Base-by-base conservation (phyloP, 2,113 vertebrate species). In the Meles meles region DNA sequence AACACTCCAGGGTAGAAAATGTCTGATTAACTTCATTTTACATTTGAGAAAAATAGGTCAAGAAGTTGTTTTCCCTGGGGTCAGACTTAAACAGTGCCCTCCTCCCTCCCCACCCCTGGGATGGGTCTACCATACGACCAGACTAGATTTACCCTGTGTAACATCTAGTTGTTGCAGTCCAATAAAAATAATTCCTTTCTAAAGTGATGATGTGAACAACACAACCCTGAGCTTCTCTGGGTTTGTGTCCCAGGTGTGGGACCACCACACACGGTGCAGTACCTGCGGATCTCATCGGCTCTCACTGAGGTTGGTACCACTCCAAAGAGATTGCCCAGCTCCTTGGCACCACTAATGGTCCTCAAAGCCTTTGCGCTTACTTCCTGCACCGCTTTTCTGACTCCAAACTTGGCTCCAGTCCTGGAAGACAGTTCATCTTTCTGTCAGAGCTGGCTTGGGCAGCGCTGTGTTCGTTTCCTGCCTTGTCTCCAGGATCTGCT, bases 281-380 rank as follows among this genome's bases (percentile, higher is more conserved):
- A 25, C 21, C 9, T 34, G 13, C 23, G 6, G 21, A 47, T 23
- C 14, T 5, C 3, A 1, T 34, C 17, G 4, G 8, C 17, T 31
- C 1, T 83, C 47, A 74, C 7, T 49, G 25, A 55, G 47, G 49
- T 31, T 23, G 49, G 31, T 23, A 25, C 25, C 34, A 31, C 11
- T 14, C 34, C 59, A 34, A 34, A 52, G 31, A 71, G 3, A 69
- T 31, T 61, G 9, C 23, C 25, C 14, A 49, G 17, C 0, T 55
- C 12, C 31, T 77, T 47, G 15, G 25, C 14, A 69, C 27, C 29
- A 25, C 44, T 3, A 4, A 61, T 23, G 57, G 21, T 39, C 57
- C n/a, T 14, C 57, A 52, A 39, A 55, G 25, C 3, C n/a, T 57
- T 88, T 31, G 31, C 9, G 55, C 12, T 47, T 79, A 34, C 76